These are phyloP conservation scores for Sympetrum striolatum DNA, from an alignment of 2,888 invertebrate species.

Conservation along the genomic window DNA sequence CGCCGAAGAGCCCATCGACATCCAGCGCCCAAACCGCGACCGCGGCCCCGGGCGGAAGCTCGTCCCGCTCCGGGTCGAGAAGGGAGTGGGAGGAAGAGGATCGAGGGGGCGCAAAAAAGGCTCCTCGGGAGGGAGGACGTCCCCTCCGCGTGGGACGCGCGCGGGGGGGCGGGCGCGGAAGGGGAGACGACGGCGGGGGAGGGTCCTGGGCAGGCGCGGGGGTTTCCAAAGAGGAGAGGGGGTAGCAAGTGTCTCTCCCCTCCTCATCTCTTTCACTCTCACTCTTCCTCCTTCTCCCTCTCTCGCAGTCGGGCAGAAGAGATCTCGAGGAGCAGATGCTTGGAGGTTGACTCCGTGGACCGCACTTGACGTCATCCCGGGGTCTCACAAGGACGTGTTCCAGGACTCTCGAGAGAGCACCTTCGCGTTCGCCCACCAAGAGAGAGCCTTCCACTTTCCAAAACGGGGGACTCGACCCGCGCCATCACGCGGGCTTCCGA, in stretches of 20 bases:
- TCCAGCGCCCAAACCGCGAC: background rate
- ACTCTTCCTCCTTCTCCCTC: background rate
- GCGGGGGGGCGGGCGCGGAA: background rate
- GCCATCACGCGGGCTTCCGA: background rate
- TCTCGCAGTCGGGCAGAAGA: conserved; percentile 27
- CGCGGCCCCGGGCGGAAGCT: background rate
- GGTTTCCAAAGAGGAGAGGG: background rate
- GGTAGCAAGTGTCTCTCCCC: background rate
- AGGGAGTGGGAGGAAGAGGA: background rate
- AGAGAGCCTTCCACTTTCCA: background rate
- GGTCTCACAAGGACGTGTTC: background rate
- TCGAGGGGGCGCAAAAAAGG: background rate
- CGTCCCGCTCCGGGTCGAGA: background rate
- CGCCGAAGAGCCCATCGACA: background rate
- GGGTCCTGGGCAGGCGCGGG: background rate
- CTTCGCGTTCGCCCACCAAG: background rate
- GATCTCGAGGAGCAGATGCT: conserved; percentile 7
- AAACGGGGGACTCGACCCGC: background rate
- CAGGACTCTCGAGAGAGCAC: no score
- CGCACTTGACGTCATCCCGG: background rate
- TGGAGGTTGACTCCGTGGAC: background rate
- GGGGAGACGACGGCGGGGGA: background rate
- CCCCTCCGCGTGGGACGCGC: background rate
- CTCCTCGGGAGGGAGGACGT: background rate
- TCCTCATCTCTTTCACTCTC: background rate